Base-by-base conservation (phyloP, 2,113 vertebrate species). In the Formicarius rufipectus region DNA sequence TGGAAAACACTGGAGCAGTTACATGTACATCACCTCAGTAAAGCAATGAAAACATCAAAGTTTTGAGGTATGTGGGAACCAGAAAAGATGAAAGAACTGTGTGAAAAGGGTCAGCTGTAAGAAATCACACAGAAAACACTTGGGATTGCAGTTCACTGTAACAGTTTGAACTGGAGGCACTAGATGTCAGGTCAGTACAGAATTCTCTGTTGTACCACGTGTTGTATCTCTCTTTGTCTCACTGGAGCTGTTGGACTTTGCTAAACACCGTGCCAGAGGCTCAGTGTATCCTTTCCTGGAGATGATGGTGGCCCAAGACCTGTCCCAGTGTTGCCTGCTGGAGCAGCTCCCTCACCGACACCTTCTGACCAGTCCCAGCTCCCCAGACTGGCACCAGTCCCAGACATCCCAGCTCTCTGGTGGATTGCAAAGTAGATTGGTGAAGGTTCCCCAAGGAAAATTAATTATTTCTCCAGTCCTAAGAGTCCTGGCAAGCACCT, bases 391-490 rank as follows among this genome's bases (percentile, higher is more conserved):
- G 11, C 62, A 49, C 74, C 53, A n/a, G 58, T 8, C 52, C 27
- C 69, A 52, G 42, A 9, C 11, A 7, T 4, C 9, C 74, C 71
- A 23, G 35, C 20, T 23, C 47, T 59, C 22, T 50, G 35, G 31
- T 6, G 28, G 40, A 13, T 4, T 1, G 1, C 15, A 14, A 28
- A 90, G 64, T 1, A 76, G 72, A 45, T 77, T 56, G 45, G 42
- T 78, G 83, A 90, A 73, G 86, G 60, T 28, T 92, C 44, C 68
- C 80, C 33, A 18, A 67, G 89, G 86, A 84, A 68, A 90, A 89
- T 75, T 45, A 86, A 81, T 87, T 67, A 37, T 68, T 92, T 87
- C 50, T 47, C 72, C 73, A 44, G 63, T 82, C 87, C 81, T 95
- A 63, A 31, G 52, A 23, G 35, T 74, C 39, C 56, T 90, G 83